Percentiles rank a stretch among this genome's conserved stretches.
These are phyloP conservation scores for Belgica antarctica DNA, from an alignment of 2,888 invertebrate genomes.

Conservation along the genomic window DNA sequence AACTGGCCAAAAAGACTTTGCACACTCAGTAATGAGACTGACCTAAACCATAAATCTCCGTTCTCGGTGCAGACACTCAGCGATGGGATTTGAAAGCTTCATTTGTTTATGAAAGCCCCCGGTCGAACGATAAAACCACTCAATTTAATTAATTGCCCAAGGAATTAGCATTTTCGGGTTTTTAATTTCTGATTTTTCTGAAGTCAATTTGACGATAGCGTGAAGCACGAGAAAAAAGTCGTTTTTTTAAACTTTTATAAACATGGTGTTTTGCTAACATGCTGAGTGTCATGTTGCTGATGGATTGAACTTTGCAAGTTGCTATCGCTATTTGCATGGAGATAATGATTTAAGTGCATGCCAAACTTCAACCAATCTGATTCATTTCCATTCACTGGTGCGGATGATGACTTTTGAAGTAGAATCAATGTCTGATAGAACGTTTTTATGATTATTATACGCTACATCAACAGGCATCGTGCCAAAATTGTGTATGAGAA, in stretches of 20 bases:
- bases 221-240: background rate
- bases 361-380: background rate
- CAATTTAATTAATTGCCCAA: slow-evolving; percentile 9
- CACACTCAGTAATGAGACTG: slow-evolving; percentile 1
- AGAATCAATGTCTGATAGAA: slow-evolving; percentile 1
- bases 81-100: background rate
- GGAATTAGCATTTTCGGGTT: background rate
- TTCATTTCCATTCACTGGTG: background rate
- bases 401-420: background rate
- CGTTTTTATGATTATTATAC: background rate
- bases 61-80: too few relatives aligned
- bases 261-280: background rate
- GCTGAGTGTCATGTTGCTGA: background rate
- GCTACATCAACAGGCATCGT: slow-evolving; percentile 3
- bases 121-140: background rate
- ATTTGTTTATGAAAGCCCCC: background rate
- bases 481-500: background rate
- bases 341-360: background rate
- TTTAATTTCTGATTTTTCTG: background rate
- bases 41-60: slow-evolving; percentile 4
- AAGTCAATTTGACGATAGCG: background rate
- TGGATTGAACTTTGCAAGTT: background rate
- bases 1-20: background rate
- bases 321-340: background rate
- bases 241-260: background rate